Evolutionary conservation across 2,888 invertebrate species (phyloP), one percentile per base, ranked within the genome.

Genomic region (Dasypolia templi): DNA sequence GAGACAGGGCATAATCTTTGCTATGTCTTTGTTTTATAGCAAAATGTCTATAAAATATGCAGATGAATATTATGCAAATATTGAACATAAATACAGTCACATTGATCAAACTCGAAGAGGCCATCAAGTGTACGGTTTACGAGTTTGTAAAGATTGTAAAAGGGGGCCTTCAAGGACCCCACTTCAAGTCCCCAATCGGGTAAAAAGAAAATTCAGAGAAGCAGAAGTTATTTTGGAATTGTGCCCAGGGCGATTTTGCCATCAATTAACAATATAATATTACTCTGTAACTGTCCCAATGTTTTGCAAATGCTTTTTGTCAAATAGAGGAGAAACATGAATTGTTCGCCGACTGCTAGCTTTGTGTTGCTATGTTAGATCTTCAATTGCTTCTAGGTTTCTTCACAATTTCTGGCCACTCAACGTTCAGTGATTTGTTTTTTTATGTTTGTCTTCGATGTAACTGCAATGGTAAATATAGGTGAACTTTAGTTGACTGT

Each of bases 1-100:
- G 55, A 64, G 65, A 55, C 56, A 68, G 35, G 32, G 69, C 61
- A 66, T 62, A 62, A 81, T 75, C 75, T 72, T 69, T 59, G 70
- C 81, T 75, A 75, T 83, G 79, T 82, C 75, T 82, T 58, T 19
- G 71, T 79, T 82, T 82, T 82, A 75, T 72, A 62, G 75, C 79
- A n/a, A 78, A 75, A 70, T 46, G 46, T 49, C 68, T 72, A 79
- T 79, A 72, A 69, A 82, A 82, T 82, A 79, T 75, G 79, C 73
- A 84, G 82, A 84, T 82, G 77, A 82, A 84, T 71, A 77, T 82
- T 82, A 85, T 86, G 86, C 75, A 86, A 84, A 84, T 86, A 71
- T 74, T 58, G 62, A 55, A 61, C 77, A 81, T 83, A 83, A 85
- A 85, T 77, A 79, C 77, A 79, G 86, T 61, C 63, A 59, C 69